phyloP scores from a whole-genome alignment of 1,140 invertebrate genomes.

The Paralvinella palmiformis region DNA sequence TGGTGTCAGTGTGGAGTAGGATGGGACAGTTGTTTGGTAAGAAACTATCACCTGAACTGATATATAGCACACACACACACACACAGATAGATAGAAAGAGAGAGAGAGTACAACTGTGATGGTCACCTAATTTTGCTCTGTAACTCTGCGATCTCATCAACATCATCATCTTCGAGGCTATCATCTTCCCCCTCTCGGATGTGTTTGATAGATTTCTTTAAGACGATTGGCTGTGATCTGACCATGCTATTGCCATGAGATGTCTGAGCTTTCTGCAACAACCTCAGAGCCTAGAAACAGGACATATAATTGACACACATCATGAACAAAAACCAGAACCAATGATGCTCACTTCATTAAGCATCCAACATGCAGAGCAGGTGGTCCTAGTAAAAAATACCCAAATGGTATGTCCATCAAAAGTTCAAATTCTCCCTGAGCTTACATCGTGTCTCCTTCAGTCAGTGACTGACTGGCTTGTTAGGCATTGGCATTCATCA shows the following conservation, averaged over 20 bases:
- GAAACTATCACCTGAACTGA: background rate
- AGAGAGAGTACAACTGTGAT: background rate
- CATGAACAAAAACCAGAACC: no score
- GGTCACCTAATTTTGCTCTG: conserved; percentile 51
- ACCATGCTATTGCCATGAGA: background rate
- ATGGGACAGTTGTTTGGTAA: background rate
- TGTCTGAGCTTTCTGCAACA: conserved; percentile 14
- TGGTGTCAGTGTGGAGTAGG: no score
- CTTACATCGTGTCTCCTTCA: no score
- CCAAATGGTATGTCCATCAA: no score
- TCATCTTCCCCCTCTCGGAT: background rate
- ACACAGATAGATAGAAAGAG: no score
- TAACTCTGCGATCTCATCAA: conserved; percentile 33
- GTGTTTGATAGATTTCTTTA: background rate
- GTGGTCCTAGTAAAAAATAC: no score
- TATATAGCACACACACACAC: no score
- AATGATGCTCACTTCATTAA: no score
- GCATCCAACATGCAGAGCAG: no score
- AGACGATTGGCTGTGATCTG: background rate
- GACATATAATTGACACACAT: background rate
- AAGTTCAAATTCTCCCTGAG: no score
- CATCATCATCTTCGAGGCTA: background rate
- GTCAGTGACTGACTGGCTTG: no score
- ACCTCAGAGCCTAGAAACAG: conserved; percentile 4
- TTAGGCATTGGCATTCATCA: no score